Evolutionary conservation across 2,888 invertebrate species (phyloP).

Genomic region (Andrena fulva): DNA sequence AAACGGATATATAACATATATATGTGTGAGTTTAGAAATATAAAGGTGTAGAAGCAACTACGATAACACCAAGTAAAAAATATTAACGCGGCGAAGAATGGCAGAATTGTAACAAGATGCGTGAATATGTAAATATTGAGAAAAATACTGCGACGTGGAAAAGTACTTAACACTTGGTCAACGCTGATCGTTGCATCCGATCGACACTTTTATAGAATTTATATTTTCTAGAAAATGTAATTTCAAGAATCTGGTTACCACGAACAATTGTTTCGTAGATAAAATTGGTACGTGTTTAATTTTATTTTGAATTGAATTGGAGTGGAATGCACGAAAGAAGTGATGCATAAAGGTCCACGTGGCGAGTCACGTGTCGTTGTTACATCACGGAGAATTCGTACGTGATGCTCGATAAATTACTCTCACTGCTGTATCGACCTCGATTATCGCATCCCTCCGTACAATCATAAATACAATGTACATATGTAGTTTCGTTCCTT

Average conservation of each 20-base stretch:
- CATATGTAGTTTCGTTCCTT: not conserved
- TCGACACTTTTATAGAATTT: not conserved
- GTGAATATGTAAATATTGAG: no score
- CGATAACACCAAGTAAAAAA: no score
- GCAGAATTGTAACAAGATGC: no score
- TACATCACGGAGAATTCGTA: slow-evolving; percentile 43
- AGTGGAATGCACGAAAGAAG: not conserved
- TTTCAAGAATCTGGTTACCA: not conserved
- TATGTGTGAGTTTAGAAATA: not conserved
- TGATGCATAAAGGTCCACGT: slow-evolving; percentile 18
- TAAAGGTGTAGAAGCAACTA: not conserved
- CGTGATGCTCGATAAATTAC: slow-evolving; percentile 30
- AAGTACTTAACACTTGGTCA: not conserved
- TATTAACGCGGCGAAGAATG: no score
- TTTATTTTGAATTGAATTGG: not conserved
- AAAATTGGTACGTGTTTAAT: not conserved
- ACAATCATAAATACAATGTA: not conserved
- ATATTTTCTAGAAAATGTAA: not conserved
- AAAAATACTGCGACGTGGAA: not conserved
- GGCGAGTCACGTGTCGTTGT: slow-evolving; percentile 37
- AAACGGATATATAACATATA: not conserved
- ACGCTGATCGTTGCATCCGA: not conserved
- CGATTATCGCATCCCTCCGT: slow-evolving; percentile 26
- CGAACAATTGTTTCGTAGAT: not conserved
- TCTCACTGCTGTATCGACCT: slow-evolving; percentile 21